phyloP scores from a whole-genome alignment of 2,888 invertebrate species.

The Phengaris arion region DNA sequence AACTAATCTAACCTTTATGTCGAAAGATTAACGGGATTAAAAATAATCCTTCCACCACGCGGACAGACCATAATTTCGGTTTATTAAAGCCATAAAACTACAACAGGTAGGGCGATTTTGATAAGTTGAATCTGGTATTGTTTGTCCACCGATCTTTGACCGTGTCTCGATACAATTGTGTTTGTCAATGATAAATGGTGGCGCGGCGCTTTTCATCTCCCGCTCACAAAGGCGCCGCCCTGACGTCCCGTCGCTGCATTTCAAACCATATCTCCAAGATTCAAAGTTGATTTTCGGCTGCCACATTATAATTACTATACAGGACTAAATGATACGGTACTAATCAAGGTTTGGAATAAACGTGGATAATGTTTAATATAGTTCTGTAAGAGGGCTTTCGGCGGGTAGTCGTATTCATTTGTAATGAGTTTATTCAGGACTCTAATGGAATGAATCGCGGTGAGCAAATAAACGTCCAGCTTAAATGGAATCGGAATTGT shows the following conservation, averaged over 20 bases:
- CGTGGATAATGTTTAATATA: slow-evolving; percentile 77
- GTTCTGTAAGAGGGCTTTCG: slow-evolving; percentile 74
- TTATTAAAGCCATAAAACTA: slow-evolving; percentile 31
- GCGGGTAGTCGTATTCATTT: slow-evolving; percentile 72
- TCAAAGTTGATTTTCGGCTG: slow-evolving; percentile 47
- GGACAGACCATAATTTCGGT: slow-evolving; percentile 11
- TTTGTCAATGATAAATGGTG: slow-evolving; percentile 80
- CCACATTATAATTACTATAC: slow-evolving; percentile 69
- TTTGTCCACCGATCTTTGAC: slow-evolving; percentile 75
- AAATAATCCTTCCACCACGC: slow-evolving; percentile 6
- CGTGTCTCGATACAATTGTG: slow-evolving; percentile 76
- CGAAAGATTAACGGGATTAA: slow-evolving; percentile 11
- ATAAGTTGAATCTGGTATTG: slow-evolving; percentile 63
- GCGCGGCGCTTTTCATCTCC: slow-evolving; percentile 76
- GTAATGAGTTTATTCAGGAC: slow-evolving; percentile 78
- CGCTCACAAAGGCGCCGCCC: slow-evolving; percentile 71
- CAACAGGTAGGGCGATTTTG: slow-evolving; percentile 42
- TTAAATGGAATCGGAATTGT: slow-evolving; percentile 38
- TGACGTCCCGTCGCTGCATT: slow-evolving; percentile 41
- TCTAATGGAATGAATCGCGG: slow-evolving; percentile 76
- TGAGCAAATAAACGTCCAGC: slow-evolving; percentile 70
- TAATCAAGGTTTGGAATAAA: slow-evolving; percentile 77
- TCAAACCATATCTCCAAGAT: slow-evolving; percentile 42
- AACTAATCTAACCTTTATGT: slow-evolving; percentile 3
- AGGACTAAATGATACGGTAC: slow-evolving; percentile 79